These are phyloP conservation scores for Mormyrus iriodes DNA, from an alignment of 2,113 vertebrate genomes.

Conservation along the genomic window DNA sequence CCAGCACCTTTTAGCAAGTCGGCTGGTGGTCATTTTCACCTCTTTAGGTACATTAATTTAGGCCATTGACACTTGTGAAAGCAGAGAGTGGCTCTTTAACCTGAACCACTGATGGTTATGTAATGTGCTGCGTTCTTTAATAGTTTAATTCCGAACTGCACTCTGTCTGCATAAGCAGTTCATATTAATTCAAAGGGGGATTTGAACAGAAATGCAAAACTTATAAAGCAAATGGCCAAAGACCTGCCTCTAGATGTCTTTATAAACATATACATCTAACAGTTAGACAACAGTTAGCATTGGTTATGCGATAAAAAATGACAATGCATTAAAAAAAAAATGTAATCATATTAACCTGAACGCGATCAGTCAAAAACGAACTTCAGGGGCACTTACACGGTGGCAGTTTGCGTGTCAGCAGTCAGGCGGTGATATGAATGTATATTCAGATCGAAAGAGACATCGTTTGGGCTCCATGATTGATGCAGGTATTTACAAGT, in stretches of 20 bases:
- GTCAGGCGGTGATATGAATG: background rate
- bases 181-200: background rate
- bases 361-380: background rate
- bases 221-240: background rate
- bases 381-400: background rate
- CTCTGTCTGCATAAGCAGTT: background rate
- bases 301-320: background rate
- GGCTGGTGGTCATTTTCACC: background rate
- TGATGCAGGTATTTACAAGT: constrained; percentile 9
- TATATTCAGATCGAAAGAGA: constrained; percentile 1
- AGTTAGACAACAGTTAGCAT: background rate
- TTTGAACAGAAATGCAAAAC: background rate
- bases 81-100: background rate
- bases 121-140: background rate
- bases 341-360: background rate
- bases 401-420: background rate
- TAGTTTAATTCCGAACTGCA: background rate
- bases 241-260: background rate
- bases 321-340: background rate
- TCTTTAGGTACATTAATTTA: background rate
- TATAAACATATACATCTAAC: background rate
- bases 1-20: background rate
- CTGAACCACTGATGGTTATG: background rate
- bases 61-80: background rate
- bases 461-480: background rate